phyloP scores from a whole-genome alignment of 2,797 vertebrate species.

The Hozukius guyotensis region DNA sequence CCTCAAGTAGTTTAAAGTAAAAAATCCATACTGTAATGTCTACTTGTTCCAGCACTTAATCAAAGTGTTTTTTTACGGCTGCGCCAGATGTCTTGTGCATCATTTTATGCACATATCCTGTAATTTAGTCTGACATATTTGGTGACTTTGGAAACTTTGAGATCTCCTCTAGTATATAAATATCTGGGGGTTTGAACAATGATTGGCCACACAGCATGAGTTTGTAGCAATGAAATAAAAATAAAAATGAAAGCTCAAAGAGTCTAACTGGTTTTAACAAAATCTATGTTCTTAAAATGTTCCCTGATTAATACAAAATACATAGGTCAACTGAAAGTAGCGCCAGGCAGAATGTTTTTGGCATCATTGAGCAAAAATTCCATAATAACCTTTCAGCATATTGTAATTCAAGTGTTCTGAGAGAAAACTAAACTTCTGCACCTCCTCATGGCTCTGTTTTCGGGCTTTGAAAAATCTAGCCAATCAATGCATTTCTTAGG shows the following conservation, averaged over 20 bases:
- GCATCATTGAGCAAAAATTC: too few relatives aligned
- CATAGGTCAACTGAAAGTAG: neutral
- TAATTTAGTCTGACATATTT: slow-evolving; percentile 31
- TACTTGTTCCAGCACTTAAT: slow-evolving; percentile 10
- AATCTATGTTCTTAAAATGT: neutral
- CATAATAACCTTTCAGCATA: too few relatives aligned
- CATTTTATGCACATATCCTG: slow-evolving; percentile 11
- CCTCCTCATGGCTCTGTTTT: too few relatives aligned
- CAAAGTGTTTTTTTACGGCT: neutral
- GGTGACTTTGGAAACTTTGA: slow-evolving; percentile 26
- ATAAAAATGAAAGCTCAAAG: neutral
- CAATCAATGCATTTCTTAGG: too few relatives aligned
- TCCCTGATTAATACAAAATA: neutral
- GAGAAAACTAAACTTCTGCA: too few relatives aligned
- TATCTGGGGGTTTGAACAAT: slow-evolving; percentile 4
- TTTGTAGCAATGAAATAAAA: neutral
- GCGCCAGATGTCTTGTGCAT: slow-evolving; percentile 9
- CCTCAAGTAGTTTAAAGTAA: neutral
- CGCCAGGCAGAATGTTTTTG: neutral
- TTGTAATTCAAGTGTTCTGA: too few relatives aligned
- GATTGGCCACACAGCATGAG: neutral
- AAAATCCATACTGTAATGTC: neutral
- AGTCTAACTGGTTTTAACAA: neutral
- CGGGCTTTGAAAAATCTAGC: too few relatives aligned
- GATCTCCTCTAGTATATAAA: neutral